Percentiles rank a stretch among this genome's conserved stretches.
phyloP scores from a whole-genome alignment of 2,888 invertebrate genomes.

The Latheticus oryzae region DNA sequence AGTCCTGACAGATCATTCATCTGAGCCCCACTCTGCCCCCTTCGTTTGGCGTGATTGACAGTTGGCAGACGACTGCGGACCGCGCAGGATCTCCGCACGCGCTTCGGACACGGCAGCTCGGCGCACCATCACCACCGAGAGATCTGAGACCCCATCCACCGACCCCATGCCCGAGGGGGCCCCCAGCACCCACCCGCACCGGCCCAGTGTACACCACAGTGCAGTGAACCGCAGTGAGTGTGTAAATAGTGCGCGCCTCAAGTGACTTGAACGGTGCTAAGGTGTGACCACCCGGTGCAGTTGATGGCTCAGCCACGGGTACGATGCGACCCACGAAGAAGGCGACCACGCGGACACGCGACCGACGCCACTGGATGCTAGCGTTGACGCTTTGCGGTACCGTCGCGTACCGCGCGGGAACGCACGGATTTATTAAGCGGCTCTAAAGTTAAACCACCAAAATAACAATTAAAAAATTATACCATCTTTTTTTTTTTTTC shows the following conservation, averaged over 20 bases:
- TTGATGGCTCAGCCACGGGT: constrained; percentile 93
- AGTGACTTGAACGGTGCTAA: constrained; percentile 52
- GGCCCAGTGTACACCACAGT: constrained; percentile 52
- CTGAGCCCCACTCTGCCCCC: constrained; percentile 69
- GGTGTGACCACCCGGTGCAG: constrained; percentile 69
- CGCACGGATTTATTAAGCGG: no score
- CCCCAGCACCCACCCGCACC: constrained; percentile 48
- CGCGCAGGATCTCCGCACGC: constrained; percentile 71
- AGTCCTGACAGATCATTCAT: constrained; percentile 66
- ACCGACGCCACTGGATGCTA: constrained; percentile 43
- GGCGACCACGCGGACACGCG: constrained; percentile 50
- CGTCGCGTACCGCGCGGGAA: constrained; percentile 3
- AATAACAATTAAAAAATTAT: no score
- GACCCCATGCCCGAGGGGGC: constrained; percentile 51
- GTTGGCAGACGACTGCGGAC: constrained; percentile 75
- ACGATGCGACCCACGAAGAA: constrained; percentile 65
- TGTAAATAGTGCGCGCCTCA: constrained; percentile 44
- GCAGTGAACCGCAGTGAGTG: constrained; percentile 51
- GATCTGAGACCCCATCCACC: constrained; percentile 49
- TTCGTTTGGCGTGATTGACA: constrained; percentile 72
- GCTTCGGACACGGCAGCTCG: constrained; percentile 59
- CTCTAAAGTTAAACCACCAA: no score
- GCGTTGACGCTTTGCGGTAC: constrained; percentile 30
- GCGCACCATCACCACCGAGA: constrained; percentile 53
- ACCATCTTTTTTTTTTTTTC: no score